Base-by-base conservation (phyloP, 2,888 invertebrate species). In the Mythimna loreyi region DNA sequence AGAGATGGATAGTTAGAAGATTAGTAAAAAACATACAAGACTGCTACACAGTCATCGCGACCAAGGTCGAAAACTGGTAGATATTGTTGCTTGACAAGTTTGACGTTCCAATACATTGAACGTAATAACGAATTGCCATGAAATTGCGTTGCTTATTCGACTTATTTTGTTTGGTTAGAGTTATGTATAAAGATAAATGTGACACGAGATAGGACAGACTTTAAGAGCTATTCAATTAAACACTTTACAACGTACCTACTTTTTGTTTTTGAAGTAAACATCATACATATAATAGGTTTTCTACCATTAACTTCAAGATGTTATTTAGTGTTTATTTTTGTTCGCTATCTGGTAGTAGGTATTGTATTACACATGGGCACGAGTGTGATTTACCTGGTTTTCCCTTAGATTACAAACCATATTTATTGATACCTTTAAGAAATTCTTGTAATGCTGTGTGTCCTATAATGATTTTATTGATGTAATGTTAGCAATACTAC, bases 51-150 rank as follows among this genome's bases (percentile, higher is more conserved):
- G 74, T 62, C 74, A 72, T 62, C 9, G 56, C 9, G 43, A 53
- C 33, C 66, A 78, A 78, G 78, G 78, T 71, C 62, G 60, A 23
- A 61, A 63, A 60, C 23, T 57, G 19, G 58, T 62, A 53, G 52
- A 62, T 56, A 53, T 57, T 61, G 64, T 75, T 65, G 69, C 50
- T 69, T 63, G 78, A 65, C 71, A 80, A 67, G 72, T 75, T 64
- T 58, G 47, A 67, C 57, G 58, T 67, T 59, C 59, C 50, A 57
- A 67, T 67, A 67, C 36, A 53, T 50, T 59, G 30, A 47, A 71
- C 49, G 57, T 63, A 58, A 62, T 69, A 71, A 73, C 67, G 66
- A 75, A 78, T 74, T 66, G 67, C 69, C 74, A 74, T 79, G 77
- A 80, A 81, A 79, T 78, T 77, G 61, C 61, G 62, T 72, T 66